These are phyloP conservation scores for Petrocephalus zakoni DNA, from an alignment of 2,113 vertebrate genomes.

Conservation along the genomic window DNA sequence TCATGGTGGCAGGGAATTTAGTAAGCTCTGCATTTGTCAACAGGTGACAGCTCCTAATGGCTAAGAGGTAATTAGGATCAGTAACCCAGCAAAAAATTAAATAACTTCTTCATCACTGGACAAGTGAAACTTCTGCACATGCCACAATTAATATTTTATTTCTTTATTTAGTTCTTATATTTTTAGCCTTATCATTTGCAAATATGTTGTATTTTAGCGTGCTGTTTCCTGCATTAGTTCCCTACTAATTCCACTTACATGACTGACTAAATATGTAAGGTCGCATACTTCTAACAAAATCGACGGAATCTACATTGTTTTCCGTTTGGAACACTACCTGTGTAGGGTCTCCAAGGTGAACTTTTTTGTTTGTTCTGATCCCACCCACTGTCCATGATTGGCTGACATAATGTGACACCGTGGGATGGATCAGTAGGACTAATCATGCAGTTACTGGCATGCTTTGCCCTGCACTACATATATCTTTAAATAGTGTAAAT, in stretches of 20 bases:
- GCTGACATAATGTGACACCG: background rate
- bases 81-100: background rate
- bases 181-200: background rate
- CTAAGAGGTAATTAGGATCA: background rate
- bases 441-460: background rate
- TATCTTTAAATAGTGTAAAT: background rate
- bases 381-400: background rate
- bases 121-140: background rate
- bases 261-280: background rate
- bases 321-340: background rate
- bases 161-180: background rate
- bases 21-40: background rate
- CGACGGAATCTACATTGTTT: background rate
- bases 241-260: background rate
- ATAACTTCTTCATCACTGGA: background rate
- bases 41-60: background rate
- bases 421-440: background rate
- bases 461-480: background rate
- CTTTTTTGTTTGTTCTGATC: background rate
- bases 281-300: background rate
- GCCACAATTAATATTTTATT: background rate
- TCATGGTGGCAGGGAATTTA: background rate
- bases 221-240: background rate
- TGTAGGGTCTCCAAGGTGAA: background rate
- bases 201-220: background rate